Percentiles rank a stretch among this genome's conserved stretches.
Evolutionary conservation across 1,140 invertebrate species (phyloP).

Genomic region (Atta texana): DNA sequence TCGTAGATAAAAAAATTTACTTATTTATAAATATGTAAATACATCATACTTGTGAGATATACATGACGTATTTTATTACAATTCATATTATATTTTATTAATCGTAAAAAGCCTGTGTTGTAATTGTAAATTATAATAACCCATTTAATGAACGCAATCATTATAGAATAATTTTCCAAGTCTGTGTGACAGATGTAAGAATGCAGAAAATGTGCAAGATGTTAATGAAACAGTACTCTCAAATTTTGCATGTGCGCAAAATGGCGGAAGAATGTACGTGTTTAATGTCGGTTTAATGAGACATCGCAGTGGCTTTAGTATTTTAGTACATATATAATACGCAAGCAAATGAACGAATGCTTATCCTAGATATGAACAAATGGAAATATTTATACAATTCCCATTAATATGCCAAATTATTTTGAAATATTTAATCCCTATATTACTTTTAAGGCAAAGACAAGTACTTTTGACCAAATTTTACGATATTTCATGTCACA

Average conservation of each 20-base stretch:
- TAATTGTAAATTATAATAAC: neutral
- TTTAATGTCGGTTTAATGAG: slow-evolving; percentile 14
- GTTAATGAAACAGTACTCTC: neutral
- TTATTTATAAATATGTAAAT: neutral
- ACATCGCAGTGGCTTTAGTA: neutral
- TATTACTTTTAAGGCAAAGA: neutral
- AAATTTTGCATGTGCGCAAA: neutral
- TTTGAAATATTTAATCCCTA: neutral
- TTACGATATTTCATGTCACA: neutral
- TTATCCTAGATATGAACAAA: neutral
- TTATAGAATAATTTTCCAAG: neutral
- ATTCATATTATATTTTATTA: neutral
- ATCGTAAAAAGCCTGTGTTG: neutral
- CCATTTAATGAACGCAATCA: neutral
- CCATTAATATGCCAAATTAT: neutral
- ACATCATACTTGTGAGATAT: neutral
- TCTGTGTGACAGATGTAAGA: neutral
- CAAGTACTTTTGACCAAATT: slow-evolving; percentile 3
- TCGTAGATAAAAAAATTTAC: neutral
- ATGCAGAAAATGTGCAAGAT: neutral
- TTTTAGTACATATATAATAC: neutral
- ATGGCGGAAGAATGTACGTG: slow-evolving; percentile 2
- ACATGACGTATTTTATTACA: neutral
- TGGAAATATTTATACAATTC: neutral
- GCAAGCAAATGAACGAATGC: neutral